Conservation (phyloP, 2,888 invertebrate species). For the Halocaridina rubra region DNA sequence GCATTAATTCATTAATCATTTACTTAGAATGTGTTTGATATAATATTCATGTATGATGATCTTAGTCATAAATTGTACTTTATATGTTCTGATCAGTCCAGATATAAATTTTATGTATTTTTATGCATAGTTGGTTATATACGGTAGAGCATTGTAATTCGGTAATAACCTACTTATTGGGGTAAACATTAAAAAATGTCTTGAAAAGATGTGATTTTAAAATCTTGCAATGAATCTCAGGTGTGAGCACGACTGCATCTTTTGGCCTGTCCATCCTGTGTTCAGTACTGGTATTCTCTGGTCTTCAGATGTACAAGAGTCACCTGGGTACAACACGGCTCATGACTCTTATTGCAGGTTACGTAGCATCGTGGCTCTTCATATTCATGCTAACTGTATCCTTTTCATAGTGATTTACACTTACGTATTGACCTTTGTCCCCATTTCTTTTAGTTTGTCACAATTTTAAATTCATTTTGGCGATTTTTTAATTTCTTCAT, state of each 20-base stretch:
- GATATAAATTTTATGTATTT: not conserved
- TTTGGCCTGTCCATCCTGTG: conserved; percentile 54
- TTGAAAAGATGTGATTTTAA: no score
- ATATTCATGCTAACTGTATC: conserved; percentile 61
- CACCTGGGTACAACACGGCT: conserved; percentile 53
- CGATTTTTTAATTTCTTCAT: no score
- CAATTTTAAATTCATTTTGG: no score
- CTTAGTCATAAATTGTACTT: not conserved
- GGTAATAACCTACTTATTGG: not conserved
- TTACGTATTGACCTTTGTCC: no score
- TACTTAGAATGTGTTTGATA: no score
- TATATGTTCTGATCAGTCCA: not conserved
- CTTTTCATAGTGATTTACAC: no score
- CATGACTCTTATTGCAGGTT: conserved; percentile 59
- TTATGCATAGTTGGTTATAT: not conserved
- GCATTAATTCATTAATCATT: no score
- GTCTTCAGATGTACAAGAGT: conserved; percentile 61
- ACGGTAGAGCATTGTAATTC: not conserved
- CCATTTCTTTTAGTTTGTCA: no score
- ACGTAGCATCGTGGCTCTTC: conserved; percentile 61
- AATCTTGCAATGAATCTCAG: no score
- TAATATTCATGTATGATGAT: no score
- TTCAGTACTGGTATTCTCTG: conserved; percentile 55
- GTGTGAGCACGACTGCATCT: conserved; percentile 41
- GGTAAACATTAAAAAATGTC: no score